Evolutionary conservation across 2,888 invertebrate species (phyloP).

Genomic region (Lepeophtheirus nordmannii): DNA sequence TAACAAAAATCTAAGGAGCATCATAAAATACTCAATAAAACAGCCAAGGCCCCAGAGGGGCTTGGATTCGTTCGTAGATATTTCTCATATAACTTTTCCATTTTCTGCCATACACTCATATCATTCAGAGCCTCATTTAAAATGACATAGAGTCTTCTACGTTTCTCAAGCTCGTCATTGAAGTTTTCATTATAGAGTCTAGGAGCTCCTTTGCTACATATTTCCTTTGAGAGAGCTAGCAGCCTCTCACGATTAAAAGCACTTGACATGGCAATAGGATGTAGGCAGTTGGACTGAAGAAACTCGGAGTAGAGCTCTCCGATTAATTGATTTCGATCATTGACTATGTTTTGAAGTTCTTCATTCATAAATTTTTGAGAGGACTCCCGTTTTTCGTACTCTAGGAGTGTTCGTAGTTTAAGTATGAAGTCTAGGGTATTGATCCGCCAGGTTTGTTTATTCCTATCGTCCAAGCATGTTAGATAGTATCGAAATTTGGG

Average conservation of each 20-base stretch:
- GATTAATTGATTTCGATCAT: background rate
- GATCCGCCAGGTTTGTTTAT: background rate
- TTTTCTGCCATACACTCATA: background rate
- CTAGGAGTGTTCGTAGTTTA: background rate
- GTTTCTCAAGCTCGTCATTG: background rate
- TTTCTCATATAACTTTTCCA: background rate
- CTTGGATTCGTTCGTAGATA: background rate
- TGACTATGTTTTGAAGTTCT: background rate
- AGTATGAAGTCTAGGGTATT: background rate
- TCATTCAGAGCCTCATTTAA: background rate
- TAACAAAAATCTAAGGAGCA: background rate
- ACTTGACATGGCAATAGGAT: background rate
- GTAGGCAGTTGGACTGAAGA: background rate
- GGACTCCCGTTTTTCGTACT: background rate
- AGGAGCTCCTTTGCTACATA: background rate
- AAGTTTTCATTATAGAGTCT: background rate
- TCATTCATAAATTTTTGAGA: background rate
- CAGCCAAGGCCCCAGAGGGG: background rate
- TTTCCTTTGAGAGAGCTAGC: background rate
- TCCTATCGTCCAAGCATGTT: background rate
- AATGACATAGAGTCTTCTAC: background rate
- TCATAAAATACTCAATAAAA: background rate
- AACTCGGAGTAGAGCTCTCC: slow-evolving; percentile 3
- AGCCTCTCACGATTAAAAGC: background rate
- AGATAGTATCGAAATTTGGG: background rate